Conservation (phyloP, 2,888 invertebrate species). For the Parnassius orleans region DNA sequence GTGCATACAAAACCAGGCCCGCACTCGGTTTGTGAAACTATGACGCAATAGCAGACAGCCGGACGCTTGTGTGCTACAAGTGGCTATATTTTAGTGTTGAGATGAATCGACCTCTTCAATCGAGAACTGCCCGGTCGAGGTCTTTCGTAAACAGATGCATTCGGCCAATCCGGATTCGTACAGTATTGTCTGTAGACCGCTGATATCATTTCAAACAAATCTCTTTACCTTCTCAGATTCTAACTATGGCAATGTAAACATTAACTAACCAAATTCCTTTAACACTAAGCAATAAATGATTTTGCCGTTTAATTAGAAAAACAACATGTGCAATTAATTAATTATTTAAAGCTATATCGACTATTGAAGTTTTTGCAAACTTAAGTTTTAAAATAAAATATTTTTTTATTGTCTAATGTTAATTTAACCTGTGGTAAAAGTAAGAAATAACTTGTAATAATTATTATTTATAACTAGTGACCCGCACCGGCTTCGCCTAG, state of each 20-base stretch:
- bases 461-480: too few relatives aligned
- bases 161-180: neutral
- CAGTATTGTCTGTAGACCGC: neutral
- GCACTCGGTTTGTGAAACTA: slow-evolving; percentile 39
- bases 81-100: slow-evolving; percentile 49
- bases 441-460: too few relatives aligned
- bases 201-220: neutral
- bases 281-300: slow-evolving; percentile 17
- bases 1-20: slow-evolving; percentile 20
- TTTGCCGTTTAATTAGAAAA: slow-evolving; percentile 5
- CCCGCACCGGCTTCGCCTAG: too few relatives aligned
- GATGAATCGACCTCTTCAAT: slow-evolving; percentile 25
- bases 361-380: too few relatives aligned
- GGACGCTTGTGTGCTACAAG: slow-evolving; percentile 45
- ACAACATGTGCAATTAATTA: neutral
- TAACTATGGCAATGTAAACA: slow-evolving; percentile 6
- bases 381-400: too few relatives aligned
- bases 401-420: too few relatives aligned
- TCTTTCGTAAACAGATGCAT: slow-evolving; percentile 25
- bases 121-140: slow-evolving; percentile 23
- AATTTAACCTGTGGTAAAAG: too few relatives aligned
- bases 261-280: neutral
- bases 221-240: neutral
- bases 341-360: too few relatives aligned
- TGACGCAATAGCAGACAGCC: slow-evolving; percentile 56